Evolutionary conservation across 1,140 invertebrate genomes (phyloP), one percentile per base, ranked within the genome.

Genomic region (Latrodectus geometricus): DNA sequence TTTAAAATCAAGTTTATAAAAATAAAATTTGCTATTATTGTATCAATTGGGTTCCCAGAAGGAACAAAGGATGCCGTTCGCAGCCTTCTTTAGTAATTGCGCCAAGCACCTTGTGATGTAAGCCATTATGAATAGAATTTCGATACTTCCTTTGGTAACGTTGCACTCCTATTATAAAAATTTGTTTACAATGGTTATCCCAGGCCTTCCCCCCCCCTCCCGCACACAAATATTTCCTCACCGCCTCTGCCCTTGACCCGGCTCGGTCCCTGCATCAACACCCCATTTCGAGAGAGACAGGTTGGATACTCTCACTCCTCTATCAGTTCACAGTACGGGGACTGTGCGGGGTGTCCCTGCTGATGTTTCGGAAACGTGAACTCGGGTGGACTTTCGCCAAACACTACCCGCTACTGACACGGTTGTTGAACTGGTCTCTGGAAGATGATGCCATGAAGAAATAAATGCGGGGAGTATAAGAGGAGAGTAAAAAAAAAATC

Each of bases 341-440:
- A n/a, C 68, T 3, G 4, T 69, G 68, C 68, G 11, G n/a, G 68
- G 20, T 69, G 17, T 23, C 68, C 35, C 68, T 69, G 68, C 68
- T 69, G 68, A 7, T 69, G 68, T n/a, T n/a, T n/a, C 68, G 20
- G 9, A n/a, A 69, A 69, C 68, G 20, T 69, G 68, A 69, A 69
- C 68, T 69, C 20, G 14, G 17, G 20, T 23, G 68, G 68, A 69
- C 68, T 69, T 69, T 69, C 68, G 21, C 68, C 68, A 69, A 69
- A 61, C 11, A 14, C 54, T 11, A n/a, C 73, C 50, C 49, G 66
- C 79, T 73, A 82, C 79, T 54, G 68, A 73, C 68, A 73, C 72
- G 81, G 72, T 83, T 70, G 70, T 75, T 83, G 48, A 83, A 83
- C 81, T 83, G 81, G 81, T 83, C 81, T 73, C 11, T 61, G 35